Evolutionary conservation across 2,888 invertebrate genomes (phyloP).

Genomic region (Colostygia pectinataria): DNA sequence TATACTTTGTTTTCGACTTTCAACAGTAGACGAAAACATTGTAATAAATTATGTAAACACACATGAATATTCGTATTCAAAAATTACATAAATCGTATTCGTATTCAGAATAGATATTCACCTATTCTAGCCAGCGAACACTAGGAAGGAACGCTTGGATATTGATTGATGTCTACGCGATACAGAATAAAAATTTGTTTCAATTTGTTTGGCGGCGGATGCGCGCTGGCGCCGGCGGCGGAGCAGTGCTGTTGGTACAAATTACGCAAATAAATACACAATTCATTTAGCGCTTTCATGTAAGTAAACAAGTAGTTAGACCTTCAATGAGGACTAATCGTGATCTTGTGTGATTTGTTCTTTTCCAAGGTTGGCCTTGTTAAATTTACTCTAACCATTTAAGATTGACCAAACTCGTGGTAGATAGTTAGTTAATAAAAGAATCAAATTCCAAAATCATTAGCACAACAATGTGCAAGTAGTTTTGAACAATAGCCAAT

Average conservation of each 20-base stretch:
- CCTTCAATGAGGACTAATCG: constrained; percentile 24
- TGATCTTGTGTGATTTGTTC: constrained; percentile 24
- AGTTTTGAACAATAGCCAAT: constrained; percentile 24
- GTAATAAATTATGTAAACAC: no score
- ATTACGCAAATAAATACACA: constrained; percentile 29
- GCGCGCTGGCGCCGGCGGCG: constrained; percentile 20
- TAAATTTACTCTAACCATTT: not conserved
- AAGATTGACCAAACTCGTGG: not conserved
- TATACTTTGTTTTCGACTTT: no score
- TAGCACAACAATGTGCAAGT: constrained; percentile 10
- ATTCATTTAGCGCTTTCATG: constrained; percentile 28
- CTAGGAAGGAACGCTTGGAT: no score
- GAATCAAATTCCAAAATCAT: constrained; percentile 3
- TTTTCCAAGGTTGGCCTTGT: constrained; percentile 22
- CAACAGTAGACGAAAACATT: no score
- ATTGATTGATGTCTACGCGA: no score
- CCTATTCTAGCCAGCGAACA: no score
- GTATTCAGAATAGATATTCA: no score
- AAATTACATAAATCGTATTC: no score
- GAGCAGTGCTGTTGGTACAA: constrained; percentile 7
- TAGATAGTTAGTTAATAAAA: constrained; percentile 1
- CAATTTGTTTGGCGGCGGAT: constrained; percentile 22
- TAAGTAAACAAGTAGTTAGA: constrained; percentile 26
- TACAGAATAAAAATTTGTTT: constrained; percentile 22
- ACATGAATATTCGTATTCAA: no score